Evolutionary conservation across 2,888 invertebrate species (phyloP).

Genomic region (Tetranychus truncatus): DNA sequence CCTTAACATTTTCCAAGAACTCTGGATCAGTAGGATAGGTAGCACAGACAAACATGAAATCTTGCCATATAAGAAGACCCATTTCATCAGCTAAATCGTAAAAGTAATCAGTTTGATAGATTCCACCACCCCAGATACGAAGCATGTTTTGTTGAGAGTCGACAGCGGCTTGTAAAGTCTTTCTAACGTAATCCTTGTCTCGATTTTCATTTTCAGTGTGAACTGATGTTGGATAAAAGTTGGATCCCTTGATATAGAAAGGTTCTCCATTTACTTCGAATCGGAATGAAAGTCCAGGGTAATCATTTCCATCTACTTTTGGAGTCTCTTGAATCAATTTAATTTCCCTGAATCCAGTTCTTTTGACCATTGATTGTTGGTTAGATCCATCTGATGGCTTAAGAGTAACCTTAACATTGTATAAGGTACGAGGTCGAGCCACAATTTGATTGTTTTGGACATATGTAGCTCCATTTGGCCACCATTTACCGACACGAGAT

Average conservation of each 20-base stretch:
- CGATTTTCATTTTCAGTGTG: conserved; percentile 50
- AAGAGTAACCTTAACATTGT: neutral
- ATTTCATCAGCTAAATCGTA: conserved; percentile 66
- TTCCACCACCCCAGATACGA: conserved; percentile 96
- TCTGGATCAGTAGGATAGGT: conserved; percentile 63
- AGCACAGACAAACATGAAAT: conserved; percentile 86
- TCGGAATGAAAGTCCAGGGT: conserved; percentile 51
- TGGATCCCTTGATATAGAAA: conserved; percentile 86
- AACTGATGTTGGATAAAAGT: conserved; percentile 73
- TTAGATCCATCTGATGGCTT: conserved; percentile 28
- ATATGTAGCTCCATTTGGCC: conserved; percentile 59
- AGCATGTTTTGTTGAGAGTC: conserved; percentile 75
- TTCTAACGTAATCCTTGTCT: conserved; percentile 39
- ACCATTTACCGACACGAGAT: conserved; percentile 44
- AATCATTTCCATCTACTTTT: conserved; percentile 53
- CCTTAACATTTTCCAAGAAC: conserved; percentile 52
- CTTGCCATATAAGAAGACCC: conserved; percentile 91
- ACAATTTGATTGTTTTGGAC: neutral
- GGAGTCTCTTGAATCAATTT: conserved; percentile 50
- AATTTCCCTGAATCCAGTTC: conserved; percentile 66
- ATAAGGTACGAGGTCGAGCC: neutral
- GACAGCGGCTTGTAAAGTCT: conserved; percentile 48
- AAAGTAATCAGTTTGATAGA: conserved; percentile 76
- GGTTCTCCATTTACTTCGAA: conserved; percentile 65
- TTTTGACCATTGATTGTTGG: conserved; percentile 38